Base-by-base conservation (phyloP, 1,140 invertebrate species). In the Wasmannia auropunctata region DNA sequence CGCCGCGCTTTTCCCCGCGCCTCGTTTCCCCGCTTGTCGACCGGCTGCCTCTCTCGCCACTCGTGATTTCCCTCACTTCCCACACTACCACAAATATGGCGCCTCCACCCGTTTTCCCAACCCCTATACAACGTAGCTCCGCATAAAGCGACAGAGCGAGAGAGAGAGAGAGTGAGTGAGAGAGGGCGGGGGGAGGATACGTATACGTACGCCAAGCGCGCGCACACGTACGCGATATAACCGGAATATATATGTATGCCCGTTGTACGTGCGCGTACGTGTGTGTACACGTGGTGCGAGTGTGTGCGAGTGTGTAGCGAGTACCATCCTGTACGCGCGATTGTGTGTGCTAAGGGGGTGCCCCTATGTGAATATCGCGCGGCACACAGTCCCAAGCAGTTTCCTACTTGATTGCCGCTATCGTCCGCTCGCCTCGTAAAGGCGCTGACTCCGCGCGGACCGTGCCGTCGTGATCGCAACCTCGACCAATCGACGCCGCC, bases 391-490 rank as follows among this genome's bases (percentile, higher is more conserved):
- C 94, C 94, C 94, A 94, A 95, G 94, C 94, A 95, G 94, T 95
- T 95, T 95, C 94, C 94, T 95, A 95, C 94, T 95, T 95, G 95
- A 95, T 95, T 95, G 95, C 94, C 94, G 94, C 94, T 95, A 95
- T 95, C 95, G 94, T 93, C 92, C 93, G 92, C 91, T 89, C 91
- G 87, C 85, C 89, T 88, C 88, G 92, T 89, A 92, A 92, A 92
- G 88, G 87, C 88, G 93, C 87, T 63, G 54, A 84, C 65, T 95
- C 94, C 94, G 86, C 93, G 93, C 93, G 94, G 94, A 95, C 79
- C 58, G 22, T 34, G 22, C 10, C n/a, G 58, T 67, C 22, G 25
- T 70, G 43, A 67, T 67, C 63, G 63, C 37, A 46, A 67, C 89
- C 88, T 93, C 88, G 79, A 60, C 94, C 91, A 95, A 95, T 91